Base-by-base conservation (phyloP, 1,140 invertebrate genomes). In the Bacillus rossius region DNA sequence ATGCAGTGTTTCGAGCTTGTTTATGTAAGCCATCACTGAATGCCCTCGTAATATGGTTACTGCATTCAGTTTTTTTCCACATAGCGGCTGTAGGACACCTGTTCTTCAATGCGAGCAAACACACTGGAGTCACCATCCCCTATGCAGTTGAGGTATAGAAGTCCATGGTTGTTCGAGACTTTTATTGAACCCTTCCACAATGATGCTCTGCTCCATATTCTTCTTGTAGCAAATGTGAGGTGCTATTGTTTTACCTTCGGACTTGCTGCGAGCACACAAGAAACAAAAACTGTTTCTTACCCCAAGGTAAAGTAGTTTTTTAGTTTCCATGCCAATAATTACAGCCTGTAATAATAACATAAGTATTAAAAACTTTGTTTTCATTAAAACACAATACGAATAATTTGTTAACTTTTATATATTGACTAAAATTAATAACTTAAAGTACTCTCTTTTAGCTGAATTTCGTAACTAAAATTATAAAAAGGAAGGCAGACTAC, bases 91-190 rank as follows among this genome's bases (percentile, higher is more conserved):
- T 45, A 45, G 5, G 17, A 45, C 17, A 19, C 43, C 17, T 25
- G 23, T n/a, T 25, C 17, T n/a, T 45, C 5, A 19, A 45, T 25
- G 17, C 43, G 43, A 45, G 43, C 43, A 25, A 45, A 45, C 43
- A 45, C 43, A 45, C 43, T 45, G 43, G 43, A 45, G 43, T 45
- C 43, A n/a, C 43, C 43, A 25, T 45, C 43, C 17, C 43, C 43
- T 13, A 45, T 5, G 17, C 10, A 20, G 23, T 45, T 20, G 5
- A 20, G 10, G 43, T 45, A 45, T 19, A 45, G 5, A 25, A 45
- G 23, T n/a, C 43, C 43, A 25, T 45, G 43, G n/a, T 45, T 45
- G 43, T 25, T 45, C 43, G 8, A 45, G 4, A 25, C 43, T 45
- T 19, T 20, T 45, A 25, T 45, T 45, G 43, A 45, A 45, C 23